A percentile compares a stretch with the other conserved stretches of the same genome.
These are phyloP conservation scores for Aulostomus chinensis DNA, from an alignment of 2,797 vertebrate genomes.

Conservation along the genomic window DNA sequence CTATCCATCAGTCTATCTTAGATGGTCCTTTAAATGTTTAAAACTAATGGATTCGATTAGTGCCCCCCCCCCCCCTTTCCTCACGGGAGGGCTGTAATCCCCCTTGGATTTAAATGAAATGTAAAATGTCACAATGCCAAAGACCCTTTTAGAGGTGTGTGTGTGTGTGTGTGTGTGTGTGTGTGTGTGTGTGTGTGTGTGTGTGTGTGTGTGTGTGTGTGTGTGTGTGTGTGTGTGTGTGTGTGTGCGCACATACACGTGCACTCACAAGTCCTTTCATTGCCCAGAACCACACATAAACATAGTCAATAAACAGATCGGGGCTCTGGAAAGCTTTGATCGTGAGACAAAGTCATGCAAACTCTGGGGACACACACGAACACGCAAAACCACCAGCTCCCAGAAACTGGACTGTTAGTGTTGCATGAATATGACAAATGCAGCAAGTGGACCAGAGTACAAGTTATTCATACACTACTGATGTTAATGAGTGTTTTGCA, in stretches of 20 bases:
- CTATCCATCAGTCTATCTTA: conserved; percentile 69
- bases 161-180: conserved; percentile 16
- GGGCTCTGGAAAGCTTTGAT: conserved; percentile 43
- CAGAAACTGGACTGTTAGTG: conserved; percentile 4
- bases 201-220: not conserved
- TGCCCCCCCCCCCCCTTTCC: conserved; percentile 40
- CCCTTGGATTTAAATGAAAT: conserved; percentile 78
- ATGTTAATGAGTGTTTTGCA: conserved; percentile 27
- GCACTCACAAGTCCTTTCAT: conserved; percentile 30
- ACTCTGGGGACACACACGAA: conserved; percentile 16
- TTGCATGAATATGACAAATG: not conserved
- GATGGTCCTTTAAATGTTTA: conserved; percentile 77
- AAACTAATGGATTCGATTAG: conserved; percentile 78
- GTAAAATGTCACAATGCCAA: conserved; percentile 78
- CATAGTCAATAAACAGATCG: conserved; percentile 48
- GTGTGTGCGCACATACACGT: too few relatives aligned
- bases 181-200: conserved; percentile 7
- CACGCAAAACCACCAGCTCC: conserved; percentile 3
- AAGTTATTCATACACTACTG: conserved; percentile 4
- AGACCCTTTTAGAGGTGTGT: conserved; percentile 75
- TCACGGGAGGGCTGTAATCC: conserved; percentile 73
- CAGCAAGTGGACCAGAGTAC: not conserved
- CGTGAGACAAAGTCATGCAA: conserved; percentile 30
- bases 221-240: conserved; percentile 24
- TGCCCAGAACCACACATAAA: conserved; percentile 23